Evolutionary conservation across 1,140 invertebrate genomes (phyloP).

Genomic region (Chrysoperla carnea): DNA sequence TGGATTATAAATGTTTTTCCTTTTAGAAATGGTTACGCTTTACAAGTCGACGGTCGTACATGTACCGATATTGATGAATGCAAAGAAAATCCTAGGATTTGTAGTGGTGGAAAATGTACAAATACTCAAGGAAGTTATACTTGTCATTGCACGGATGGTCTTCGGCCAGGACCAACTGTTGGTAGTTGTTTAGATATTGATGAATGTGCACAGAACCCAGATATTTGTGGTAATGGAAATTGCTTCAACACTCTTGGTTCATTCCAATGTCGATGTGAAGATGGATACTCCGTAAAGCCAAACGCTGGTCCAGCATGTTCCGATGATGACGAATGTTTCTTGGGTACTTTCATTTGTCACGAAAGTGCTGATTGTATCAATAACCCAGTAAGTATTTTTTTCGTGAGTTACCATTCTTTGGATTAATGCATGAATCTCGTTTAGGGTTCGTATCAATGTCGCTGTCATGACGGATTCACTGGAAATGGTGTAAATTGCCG

Average conservation of each 20-base stretch:
- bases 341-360: constrained; percentile 62
- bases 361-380: constrained; percentile 69
- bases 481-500: constrained; percentile 60
- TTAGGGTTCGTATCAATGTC: constrained; percentile 43
- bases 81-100: constrained; percentile 57
- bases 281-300: constrained; percentile 68
- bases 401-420: constrained; percentile 7
- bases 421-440: constrained; percentile 4
- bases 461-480: constrained; percentile 67
- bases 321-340: constrained; percentile 72
- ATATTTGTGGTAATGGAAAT: constrained; percentile 48
- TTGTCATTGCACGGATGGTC: constrained; percentile 60
- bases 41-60: constrained; percentile 37
- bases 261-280: constrained; percentile 59
- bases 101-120: constrained; percentile 65
- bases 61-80: constrained; percentile 58
- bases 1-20: not conserved
- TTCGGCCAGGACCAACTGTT: constrained; percentile 46
- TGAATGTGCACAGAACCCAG: constrained; percentile 50
- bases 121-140: constrained; percentile 60
- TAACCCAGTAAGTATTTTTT: constrained; percentile 32
- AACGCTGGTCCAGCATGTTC: constrained; percentile 49
- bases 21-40: constrained; percentile 30
- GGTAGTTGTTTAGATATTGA: constrained; percentile 51
- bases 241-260: constrained; percentile 66